Percentiles rank a stretch among this genome's conserved stretches.
These are phyloP conservation scores for Physocephala rufipes DNA, from an alignment of 2,888 invertebrate genomes.

Conservation along the genomic window DNA sequence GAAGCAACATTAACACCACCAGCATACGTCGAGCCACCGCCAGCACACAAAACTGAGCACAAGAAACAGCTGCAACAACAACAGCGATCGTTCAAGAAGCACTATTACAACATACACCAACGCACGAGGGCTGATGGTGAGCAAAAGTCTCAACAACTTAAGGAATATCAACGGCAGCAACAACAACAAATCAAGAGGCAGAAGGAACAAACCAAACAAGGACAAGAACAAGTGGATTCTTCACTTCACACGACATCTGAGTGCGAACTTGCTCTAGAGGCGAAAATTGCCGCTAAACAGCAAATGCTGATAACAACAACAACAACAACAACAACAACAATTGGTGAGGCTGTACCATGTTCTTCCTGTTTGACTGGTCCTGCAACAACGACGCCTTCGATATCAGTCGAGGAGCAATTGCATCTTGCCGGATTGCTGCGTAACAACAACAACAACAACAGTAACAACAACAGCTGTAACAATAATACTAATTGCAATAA, in stretches of 20 bases:
- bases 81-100: slow-evolving; percentile 41
- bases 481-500: slow-evolving; percentile 32
- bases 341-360: too few relatives aligned
- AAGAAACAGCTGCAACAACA: slow-evolving; percentile 36
- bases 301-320: neutral
- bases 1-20: slow-evolving; percentile 37
- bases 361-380: neutral
- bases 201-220: slow-evolving; percentile 31
- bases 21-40: slow-evolving; percentile 26
- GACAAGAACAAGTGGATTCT: slow-evolving; percentile 33
- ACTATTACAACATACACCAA: slow-evolving; percentile 50
- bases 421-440: slow-evolving; percentile 52
- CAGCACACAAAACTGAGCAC: slow-evolving; percentile 40
- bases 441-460: slow-evolving; percentile 22
- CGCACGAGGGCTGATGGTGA: slow-evolving; percentile 58
- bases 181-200: slow-evolving; percentile 41
- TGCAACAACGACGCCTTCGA: neutral
- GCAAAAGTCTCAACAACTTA: slow-evolving; percentile 49
- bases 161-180: slow-evolving; percentile 45
- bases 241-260: too few relatives aligned
- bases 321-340: slow-evolving; percentile 13
- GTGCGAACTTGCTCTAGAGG: too few relatives aligned
- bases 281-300: neutral
- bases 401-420: slow-evolving; percentile 51
- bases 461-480: neutral